Evolutionary conservation across 2,888 invertebrate species (phyloP), one percentile per base, ranked within the genome.

Genomic region (Leptopilina myrica): DNA sequence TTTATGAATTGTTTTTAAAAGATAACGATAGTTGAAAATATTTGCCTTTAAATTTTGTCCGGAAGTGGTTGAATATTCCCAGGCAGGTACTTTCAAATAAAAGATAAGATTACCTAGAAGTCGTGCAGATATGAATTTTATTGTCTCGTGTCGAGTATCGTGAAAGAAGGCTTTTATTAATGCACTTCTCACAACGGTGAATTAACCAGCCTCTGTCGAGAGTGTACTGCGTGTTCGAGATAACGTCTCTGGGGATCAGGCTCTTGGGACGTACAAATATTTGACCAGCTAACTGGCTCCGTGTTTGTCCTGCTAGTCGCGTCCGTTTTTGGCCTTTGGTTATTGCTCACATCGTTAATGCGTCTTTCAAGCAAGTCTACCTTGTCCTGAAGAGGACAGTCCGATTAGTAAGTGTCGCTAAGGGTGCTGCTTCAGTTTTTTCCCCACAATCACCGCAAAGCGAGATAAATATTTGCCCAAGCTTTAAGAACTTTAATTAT

Each of bases 41-140:
- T 46, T 14, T 14, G 49, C 20, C 69, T 49, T 49, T 14, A 49
- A 69, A 49, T 53, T 49, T 73, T 6, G 53, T 75, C 65, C 79
- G 62, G 43, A 75, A 78, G 77, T 78, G 75, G 78, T 67, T 40
- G 75, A 76, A 73, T 56, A 43, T 64, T 76, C 64, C 62, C 65
- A 66, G 46, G 64, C 78, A 79, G 79, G 79, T 80, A 79, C 75
- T 79, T 46, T 78, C 79, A 20, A 43, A 76, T 78, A 79, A 53
- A 76, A 80, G 84, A 84, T 82, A 82, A 84, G 84, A 84, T 84
- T 82, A 82, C 81, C 78, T 76, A 53, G 66, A 79, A 79, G 80
- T 33, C 59, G 56, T n/a, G 26, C 65, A 78, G 81, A 81, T 81
- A 83, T 76, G 81, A 79, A 65, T 76, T 77, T 83, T 75, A 80